Percentiles rank a stretch among this genome's conserved stretches.
phyloP scores from a whole-genome alignment of 30 jellyfish, hydroid and myxozoan species.

The Aurelia aurita region DNA sequence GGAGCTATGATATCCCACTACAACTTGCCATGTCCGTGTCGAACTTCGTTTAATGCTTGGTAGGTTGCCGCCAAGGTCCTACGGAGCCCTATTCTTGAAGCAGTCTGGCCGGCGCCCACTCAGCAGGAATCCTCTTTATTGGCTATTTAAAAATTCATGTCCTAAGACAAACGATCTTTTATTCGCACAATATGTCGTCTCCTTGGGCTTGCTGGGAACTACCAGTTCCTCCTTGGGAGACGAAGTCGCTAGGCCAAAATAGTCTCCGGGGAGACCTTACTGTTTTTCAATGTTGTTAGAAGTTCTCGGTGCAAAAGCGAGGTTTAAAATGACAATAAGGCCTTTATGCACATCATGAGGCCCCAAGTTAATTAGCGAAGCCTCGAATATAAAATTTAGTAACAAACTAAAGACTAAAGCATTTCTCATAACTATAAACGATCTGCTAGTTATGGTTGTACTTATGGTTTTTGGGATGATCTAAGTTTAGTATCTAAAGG shows the following conservation, averaged over 20 bases:
- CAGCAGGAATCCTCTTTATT: constrained; percentile 82
- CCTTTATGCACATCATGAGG: neutral
- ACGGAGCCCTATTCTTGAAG: constrained; percentile 73
- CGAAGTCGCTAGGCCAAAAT: constrained; percentile 22
- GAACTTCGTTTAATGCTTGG: constrained; percentile 74
- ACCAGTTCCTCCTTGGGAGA: constrained; percentile 69
- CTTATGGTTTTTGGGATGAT: neutral
- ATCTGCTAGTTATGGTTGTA: neutral
- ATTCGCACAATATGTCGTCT: constrained; percentile 58
- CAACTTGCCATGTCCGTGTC: constrained; percentile 71
- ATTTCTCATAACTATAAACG: neutral
- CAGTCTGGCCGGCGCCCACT: constrained; percentile 95
- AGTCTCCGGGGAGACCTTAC: constrained; percentile 30
- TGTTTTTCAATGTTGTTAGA: neutral
- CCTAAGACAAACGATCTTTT: constrained; percentile 55
- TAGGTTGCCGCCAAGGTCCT: constrained; percentile 84
- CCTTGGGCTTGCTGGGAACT: constrained; percentile 72
- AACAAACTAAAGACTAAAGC: neutral
- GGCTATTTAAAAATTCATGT: constrained; percentile 86
- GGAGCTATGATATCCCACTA: constrained; percentile 67
- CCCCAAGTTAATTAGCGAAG: no score
- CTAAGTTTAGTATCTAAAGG: no score
- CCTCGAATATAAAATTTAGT: no score
- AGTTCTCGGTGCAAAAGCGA: neutral
- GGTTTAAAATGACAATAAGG: neutral